Evolutionary conservation across 2,888 invertebrate genomes (phyloP).

Genomic region (Didymodactylos carnosus): DNA sequence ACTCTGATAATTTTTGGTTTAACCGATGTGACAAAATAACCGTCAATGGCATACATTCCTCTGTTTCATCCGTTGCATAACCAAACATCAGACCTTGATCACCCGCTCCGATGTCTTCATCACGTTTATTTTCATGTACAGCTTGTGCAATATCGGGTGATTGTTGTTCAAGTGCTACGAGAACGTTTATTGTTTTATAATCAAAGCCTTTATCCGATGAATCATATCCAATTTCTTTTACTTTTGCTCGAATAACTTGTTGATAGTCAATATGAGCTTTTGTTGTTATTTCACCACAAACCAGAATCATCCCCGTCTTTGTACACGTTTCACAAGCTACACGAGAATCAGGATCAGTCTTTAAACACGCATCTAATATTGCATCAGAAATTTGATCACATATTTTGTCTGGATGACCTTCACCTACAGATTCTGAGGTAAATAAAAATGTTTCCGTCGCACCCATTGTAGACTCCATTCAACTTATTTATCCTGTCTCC

Average conservation of each 20-base stretch:
- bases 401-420: slow-evolving; percentile 37
- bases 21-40: slow-evolving; percentile 32
- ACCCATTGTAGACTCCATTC: too few relatives aligned
- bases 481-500: too few relatives aligned
- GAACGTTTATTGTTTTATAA: slow-evolving; percentile 96
- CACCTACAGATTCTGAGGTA: slow-evolving; percentile 35
- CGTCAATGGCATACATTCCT: slow-evolving; percentile 35
- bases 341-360: slow-evolving; percentile 83
- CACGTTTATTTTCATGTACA: slow-evolving; percentile 48
- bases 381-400: slow-evolving; percentile 40
- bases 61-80: slow-evolving; percentile 35
- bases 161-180: slow-evolving; percentile 65
- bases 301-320: slow-evolving; percentile 93
- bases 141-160: slow-evolving; percentile 42
- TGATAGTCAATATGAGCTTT: slow-evolving; percentile 94
- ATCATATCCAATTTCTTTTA: slow-evolving; percentile 95
- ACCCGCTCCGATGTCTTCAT: slow-evolving; percentile 33
- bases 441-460: slow-evolving; percentile 28
- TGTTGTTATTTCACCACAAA: slow-evolving; percentile 96
- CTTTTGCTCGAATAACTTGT: slow-evolving; percentile 79
- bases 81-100: slow-evolving; percentile 37
- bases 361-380: slow-evolving; percentile 51
- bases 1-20: slow-evolving; percentile 30
- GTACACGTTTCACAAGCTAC: slow-evolving; percentile 95
- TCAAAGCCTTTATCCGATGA: slow-evolving; percentile 84